Evolutionary conservation across 2,888 invertebrate species (phyloP).

Genomic region (Omphaloscelis lunosa): DNA sequence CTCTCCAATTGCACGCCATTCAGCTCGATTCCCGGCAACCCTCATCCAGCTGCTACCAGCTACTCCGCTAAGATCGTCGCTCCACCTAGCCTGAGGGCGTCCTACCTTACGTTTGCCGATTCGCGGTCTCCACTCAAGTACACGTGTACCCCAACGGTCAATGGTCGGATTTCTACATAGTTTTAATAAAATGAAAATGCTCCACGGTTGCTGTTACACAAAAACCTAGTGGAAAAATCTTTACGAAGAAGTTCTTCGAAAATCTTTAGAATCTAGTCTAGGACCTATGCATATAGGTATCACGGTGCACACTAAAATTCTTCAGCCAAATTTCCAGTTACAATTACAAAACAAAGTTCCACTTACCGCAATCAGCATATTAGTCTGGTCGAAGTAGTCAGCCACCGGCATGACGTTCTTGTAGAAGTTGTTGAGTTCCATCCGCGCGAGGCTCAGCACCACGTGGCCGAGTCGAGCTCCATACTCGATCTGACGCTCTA

Average conservation of each 20-base stretch:
- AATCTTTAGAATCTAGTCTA: no score
- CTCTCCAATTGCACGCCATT: no score
- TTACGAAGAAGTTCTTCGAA: not conserved
- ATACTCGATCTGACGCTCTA: conserved; percentile 97
- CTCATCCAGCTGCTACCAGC: no score
- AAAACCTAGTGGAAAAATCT: not conserved
- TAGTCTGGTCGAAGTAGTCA: conserved; percentile 97
- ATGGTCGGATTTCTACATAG: not conserved
- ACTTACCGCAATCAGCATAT: conserved; percentile 91
- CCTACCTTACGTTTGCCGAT: no score
- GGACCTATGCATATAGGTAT: no score
- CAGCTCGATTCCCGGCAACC: no score
- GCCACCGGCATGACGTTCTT: conserved; percentile 97
- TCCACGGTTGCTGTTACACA: not conserved
- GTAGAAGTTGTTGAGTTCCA: conserved; percentile 97
- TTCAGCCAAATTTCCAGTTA: not conserved
- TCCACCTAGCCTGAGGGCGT: no score
- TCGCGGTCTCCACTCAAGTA: no score
- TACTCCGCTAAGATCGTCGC: no score
- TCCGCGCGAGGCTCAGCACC: conserved; percentile 94
- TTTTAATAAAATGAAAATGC: not conserved
- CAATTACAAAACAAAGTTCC: not conserved
- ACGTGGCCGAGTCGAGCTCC: conserved; percentile 97
- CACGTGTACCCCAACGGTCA: no score
- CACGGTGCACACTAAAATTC: not conserved